These are phyloP conservation scores for Muscicapa adusta DNA, from an alignment of 2,113 vertebrate genomes.

Conservation along the genomic window DNA sequence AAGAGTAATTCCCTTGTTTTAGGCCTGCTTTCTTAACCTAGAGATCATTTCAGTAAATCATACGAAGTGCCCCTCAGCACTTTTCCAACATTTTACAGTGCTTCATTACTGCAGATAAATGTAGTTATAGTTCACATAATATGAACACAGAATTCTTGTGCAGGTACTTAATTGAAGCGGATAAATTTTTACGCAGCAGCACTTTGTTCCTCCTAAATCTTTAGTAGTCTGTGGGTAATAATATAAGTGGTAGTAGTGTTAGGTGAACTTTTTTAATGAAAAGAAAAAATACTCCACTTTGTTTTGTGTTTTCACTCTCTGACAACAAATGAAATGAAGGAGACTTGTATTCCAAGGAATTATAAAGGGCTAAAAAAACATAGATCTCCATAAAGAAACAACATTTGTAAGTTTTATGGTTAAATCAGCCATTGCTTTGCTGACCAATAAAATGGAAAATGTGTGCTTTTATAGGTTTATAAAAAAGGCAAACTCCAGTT, in stretches of 20 bases:
- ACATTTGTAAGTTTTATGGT: constrained; percentile 74
- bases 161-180: constrained; percentile 46
- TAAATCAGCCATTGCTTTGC: constrained; percentile 74
- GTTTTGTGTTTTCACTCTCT: constrained; percentile 44
- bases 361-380: constrained; percentile 67
- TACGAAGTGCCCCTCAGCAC: constrained; percentile 25
- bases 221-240: constrained; percentile 48
- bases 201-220: constrained; percentile 65
- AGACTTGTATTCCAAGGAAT: constrained; percentile 55
- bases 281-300: constrained; percentile 44
- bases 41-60: constrained; percentile 44
- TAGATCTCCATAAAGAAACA: constrained; percentile 71
- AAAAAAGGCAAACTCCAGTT: constrained; percentile 79
- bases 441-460: constrained; percentile 84
- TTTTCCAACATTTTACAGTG: constrained; percentile 39
- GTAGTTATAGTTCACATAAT: constrained; percentile 33
- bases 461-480: constrained; percentile 82
- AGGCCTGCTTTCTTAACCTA: constrained; percentile 42
- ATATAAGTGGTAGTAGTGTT: constrained; percentile 36
- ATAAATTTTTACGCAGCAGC: constrained; percentile 43
- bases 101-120: constrained; percentile 41
- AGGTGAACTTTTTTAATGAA: constrained; percentile 46
- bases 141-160: constrained; percentile 38
- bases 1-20: not conserved
- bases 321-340: constrained; percentile 51